Evolutionary conservation across 2,888 invertebrate genomes (phyloP).

Genomic region (Platynereis dumerilii): DNA sequence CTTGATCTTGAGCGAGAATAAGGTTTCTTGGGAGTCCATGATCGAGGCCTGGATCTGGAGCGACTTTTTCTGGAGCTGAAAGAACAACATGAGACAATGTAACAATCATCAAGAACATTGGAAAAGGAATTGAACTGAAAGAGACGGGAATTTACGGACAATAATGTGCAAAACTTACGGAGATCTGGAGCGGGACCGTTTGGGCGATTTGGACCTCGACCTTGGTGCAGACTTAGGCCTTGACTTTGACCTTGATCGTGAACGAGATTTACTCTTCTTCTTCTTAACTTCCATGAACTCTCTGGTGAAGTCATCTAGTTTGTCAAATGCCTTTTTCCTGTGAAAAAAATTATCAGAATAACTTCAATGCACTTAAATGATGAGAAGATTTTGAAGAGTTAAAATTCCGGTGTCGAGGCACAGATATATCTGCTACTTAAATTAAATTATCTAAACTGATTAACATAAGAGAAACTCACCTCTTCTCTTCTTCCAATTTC

Average conservation of each 20-base stretch:
- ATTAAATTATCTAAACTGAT: too few species aligned
- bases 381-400: too few species aligned
- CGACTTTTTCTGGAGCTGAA: not conserved
- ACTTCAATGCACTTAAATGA: not conserved
- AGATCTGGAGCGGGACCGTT: conserved; percentile 17
- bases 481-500: too few species aligned
- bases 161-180: conserved; percentile 1
- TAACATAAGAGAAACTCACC: too few species aligned
- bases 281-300: conserved; percentile 41
- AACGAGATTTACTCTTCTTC: conserved; percentile 22
- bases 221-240: conserved; percentile 19
- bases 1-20: conserved; percentile 16
- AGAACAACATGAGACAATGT: too few species aligned
- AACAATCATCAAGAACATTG: too few species aligned
- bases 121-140: too few species aligned
- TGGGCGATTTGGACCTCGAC: conserved; percentile 15
- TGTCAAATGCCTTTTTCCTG: conserved; percentile 34
- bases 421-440: too few species aligned
- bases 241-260: conserved; percentile 32
- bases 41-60: conserved; percentile 11
- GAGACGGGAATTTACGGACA: too few species aligned
- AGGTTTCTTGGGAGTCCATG: not conserved
- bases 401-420: too few species aligned
- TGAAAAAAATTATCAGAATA: not conserved
- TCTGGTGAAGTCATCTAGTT: conserved; percentile 47